These are phyloP conservation scores for Amyelois transitella DNA, from an alignment of 1,140 invertebrate genomes.

Conservation along the genomic window DNA sequence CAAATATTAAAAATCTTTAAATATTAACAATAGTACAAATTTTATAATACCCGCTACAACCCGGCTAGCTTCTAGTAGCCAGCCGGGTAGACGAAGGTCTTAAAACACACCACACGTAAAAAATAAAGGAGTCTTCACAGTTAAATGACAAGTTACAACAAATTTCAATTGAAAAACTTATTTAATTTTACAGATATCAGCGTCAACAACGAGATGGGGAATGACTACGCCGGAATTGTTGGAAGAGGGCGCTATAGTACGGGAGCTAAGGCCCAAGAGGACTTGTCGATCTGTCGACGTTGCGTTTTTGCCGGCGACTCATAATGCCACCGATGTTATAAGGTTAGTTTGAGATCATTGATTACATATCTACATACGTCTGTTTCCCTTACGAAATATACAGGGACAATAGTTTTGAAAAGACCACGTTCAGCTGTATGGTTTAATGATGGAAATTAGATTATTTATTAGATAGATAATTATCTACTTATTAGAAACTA, in stretches of 20 bases:
- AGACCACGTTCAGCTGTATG: too few species aligned
- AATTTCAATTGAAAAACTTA: conserved; percentile 4
- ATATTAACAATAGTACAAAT: too few species aligned
- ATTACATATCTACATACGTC: background rate
- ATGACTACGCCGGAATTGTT: conserved; percentile 44
- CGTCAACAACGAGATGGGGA: conserved; percentile 53
- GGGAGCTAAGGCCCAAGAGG: conserved; percentile 49
- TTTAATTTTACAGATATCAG: conserved; percentile 36
- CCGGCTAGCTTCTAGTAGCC: too few species aligned
- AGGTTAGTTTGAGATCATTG: conserved; percentile 25
- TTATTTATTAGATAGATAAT: too few species aligned
- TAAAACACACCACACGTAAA: too few species aligned
- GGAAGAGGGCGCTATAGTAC: conserved; percentile 44
- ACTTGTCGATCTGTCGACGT: conserved; percentile 55
- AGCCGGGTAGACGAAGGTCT: too few species aligned
- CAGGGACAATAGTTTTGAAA: too few species aligned
- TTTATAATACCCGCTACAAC: too few species aligned
- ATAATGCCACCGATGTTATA: conserved; percentile 55
- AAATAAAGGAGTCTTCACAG: background rate
- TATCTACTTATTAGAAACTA: too few species aligned
- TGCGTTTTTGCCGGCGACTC: conserved; percentile 52
- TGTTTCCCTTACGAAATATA: too few species aligned
- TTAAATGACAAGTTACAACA: background rate
- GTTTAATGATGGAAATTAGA: too few species aligned
- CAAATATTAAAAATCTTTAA: too few species aligned